Percentiles rank a stretch among this genome's conserved stretches.
Conservation (phyloP, 2,888 invertebrate genomes). For the Tigriopus californicus region DNA sequence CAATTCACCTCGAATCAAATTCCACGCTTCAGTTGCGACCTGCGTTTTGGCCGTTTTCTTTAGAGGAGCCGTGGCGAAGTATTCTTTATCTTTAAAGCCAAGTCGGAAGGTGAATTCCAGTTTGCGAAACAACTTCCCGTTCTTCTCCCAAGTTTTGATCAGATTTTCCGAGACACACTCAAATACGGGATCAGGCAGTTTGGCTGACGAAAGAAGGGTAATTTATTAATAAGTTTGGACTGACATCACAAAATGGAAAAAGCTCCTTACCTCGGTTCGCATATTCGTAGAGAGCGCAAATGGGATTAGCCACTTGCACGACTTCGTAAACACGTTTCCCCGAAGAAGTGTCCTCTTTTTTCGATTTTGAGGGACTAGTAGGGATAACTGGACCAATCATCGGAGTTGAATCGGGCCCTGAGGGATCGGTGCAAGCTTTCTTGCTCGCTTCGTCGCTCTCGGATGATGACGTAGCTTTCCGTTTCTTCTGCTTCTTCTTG, state of each 20-base stretch:
- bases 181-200: conserved; percentile 6
- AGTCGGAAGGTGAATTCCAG: conserved; percentile 7
- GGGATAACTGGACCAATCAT: background rate
- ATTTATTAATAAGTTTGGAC: too few relatives aligned
- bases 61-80: background rate
- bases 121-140: background rate
- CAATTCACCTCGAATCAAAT: conserved; percentile 5
- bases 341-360: too few relatives aligned
- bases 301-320: background rate
- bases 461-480: background rate
- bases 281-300: conserved; percentile 12
- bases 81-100: background rate
- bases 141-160: conserved; percentile 8
- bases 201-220: background rate
- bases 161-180: conserved; percentile 8
- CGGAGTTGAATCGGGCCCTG: background rate
- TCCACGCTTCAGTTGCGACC: conserved; percentile 12
- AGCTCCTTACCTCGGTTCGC: background rate
- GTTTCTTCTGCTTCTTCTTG: background rate
- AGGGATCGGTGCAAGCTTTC: background rate
- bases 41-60: conserved; percentile 7
- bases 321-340: background rate
- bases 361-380: too few relatives aligned
- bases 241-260: background rate
- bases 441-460: background rate